phyloP scores from a whole-genome alignment of 2,797 vertebrate species.

The Leptoclinus maculatus region DNA sequence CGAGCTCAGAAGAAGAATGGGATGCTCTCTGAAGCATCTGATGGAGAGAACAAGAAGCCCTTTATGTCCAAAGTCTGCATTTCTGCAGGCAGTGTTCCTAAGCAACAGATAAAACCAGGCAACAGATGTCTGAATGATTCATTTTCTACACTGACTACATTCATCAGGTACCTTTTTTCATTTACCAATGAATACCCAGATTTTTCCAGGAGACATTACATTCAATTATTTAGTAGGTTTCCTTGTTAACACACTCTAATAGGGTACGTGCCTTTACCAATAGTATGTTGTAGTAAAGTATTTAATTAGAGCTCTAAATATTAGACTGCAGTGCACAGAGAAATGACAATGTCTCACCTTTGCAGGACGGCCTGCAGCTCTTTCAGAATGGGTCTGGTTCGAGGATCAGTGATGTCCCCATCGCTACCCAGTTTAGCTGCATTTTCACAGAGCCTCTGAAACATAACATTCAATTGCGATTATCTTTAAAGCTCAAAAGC shows the following conservation, averaged over 20 bases:
- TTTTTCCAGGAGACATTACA: not conserved
- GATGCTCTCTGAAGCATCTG: slow-evolving; percentile 28
- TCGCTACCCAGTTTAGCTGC: slow-evolving; percentile 57
- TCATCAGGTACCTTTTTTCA: not conserved
- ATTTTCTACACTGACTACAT: slow-evolving; percentile 15
- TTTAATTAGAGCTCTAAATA: not conserved
- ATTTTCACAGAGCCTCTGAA: slow-evolving; percentile 76
- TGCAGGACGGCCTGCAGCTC: slow-evolving; percentile 82
- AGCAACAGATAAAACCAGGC: slow-evolving; percentile 69
- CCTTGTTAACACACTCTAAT: not conserved
- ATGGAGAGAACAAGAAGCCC: slow-evolving; percentile 3
- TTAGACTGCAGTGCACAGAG: not conserved
- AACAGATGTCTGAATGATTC: slow-evolving; percentile 17
- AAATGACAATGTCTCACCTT: slow-evolving; percentile 70
- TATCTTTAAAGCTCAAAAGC: not conserved
- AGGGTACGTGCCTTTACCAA: not conserved
- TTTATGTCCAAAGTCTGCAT: slow-evolving; percentile 48
- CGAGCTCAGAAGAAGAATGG: slow-evolving; percentile 37
- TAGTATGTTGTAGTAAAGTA: not conserved
- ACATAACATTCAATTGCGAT: slow-evolving; percentile 25
- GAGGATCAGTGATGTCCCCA: slow-evolving; percentile 54
- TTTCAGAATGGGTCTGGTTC: slow-evolving; percentile 73
- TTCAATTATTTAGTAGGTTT: not conserved
- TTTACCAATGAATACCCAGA: not conserved
- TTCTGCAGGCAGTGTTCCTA: slow-evolving; percentile 60